Evolutionary conservation across 2,888 invertebrate species (phyloP).

Genomic region (Brachyopa scutellaris): DNA sequence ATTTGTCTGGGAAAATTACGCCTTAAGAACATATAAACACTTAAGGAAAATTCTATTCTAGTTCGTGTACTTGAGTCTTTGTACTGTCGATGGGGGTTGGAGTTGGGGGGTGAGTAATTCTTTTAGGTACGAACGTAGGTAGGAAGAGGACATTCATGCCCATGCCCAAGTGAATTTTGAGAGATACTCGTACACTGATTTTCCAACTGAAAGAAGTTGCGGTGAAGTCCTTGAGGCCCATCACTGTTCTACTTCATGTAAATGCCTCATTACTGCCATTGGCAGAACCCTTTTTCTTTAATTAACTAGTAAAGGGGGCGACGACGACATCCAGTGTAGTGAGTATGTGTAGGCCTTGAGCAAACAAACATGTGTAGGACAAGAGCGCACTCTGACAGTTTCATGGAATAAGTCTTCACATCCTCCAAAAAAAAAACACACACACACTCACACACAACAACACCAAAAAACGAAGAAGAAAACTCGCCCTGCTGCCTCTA

Average conservation of each 20-base stretch:
- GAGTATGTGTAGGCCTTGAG: constrained; percentile 35
- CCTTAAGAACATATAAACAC: constrained; percentile 64
- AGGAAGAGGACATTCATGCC: constrained; percentile 26
- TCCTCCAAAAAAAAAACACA: constrained; percentile 33
- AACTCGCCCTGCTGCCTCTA: constrained; percentile 31
- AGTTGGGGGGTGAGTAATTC: too few relatives aligned
- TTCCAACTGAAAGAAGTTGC: constrained; percentile 41
- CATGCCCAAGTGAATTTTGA: constrained; percentile 60
- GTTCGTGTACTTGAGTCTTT: neutral
- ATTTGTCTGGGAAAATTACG: constrained; percentile 66
- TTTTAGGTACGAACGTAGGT: too few relatives aligned
- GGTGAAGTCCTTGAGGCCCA: constrained; percentile 29
- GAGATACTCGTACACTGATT: constrained; percentile 50
- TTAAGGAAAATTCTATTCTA: constrained; percentile 56
- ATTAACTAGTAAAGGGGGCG: constrained; percentile 65
- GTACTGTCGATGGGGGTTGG: neutral
- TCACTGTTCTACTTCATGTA: constrained; percentile 37
- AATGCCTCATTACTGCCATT: constrained; percentile 69
- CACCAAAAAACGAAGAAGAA: constrained; percentile 14
- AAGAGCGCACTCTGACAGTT: constrained; percentile 39
- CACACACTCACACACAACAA: too few relatives aligned
- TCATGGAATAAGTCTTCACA: constrained; percentile 56
- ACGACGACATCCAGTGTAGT: constrained; percentile 32
- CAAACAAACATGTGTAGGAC: constrained; percentile 57
- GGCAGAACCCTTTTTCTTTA: constrained; percentile 68